Evolutionary conservation across 92 coral and sea anemone species (phyloP), one percentile per base, ranked within the genome.

Genomic region (Epizoanthus stellaris): DNA sequence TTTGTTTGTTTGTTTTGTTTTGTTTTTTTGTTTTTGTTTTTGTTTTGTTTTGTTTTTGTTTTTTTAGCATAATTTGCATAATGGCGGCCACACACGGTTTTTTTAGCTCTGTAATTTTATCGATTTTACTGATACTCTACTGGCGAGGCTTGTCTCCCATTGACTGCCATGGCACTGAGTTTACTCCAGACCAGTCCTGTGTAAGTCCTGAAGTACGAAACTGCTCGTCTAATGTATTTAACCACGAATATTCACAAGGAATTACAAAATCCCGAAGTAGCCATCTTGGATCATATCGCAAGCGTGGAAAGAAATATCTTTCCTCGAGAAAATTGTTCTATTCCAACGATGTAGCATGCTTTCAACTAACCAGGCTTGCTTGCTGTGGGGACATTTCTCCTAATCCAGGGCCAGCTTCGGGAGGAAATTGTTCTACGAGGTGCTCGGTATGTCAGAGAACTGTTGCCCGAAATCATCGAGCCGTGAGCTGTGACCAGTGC

Each of bases 391-490:
- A 77, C 21, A 58, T 77, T 58, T 77, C 82, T 77, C 82, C 82
- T 52, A 77, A 57, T 36, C 70, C 54, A 4, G 54, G 53, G 1
- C 70, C 70, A 21, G 40, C 58, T 25, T 53, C 70, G 54, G 73
- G 20, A 34, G 73, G 47, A 67, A 36, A 12, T 17, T 77, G 40
- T 58, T n/a, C 66, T 5, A 58, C 68, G 30, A 43, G 39, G 69
- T 72, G 73, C 40, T 86, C 85, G 23, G 73, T 81, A 7, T 88
- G 91, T 70, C 39, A 65, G 62, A 82, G 72, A 30, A 85, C 89
- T 3, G 30, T 85, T 60, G 93, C 90, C 56, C 67, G 80, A 12
- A 90, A 81, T 58, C 93, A 90, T 72, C 66, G 89, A 72, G 85
- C 92, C 21, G 39, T 85, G 20, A 74, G 73, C 40, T 82, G 93